A percentile compares a stretch with the other conserved stretches of the same genome.
Evolutionary conservation across 2,113 vertebrate genomes (phyloP).

Genomic region (Anolis sagrei): DNA sequence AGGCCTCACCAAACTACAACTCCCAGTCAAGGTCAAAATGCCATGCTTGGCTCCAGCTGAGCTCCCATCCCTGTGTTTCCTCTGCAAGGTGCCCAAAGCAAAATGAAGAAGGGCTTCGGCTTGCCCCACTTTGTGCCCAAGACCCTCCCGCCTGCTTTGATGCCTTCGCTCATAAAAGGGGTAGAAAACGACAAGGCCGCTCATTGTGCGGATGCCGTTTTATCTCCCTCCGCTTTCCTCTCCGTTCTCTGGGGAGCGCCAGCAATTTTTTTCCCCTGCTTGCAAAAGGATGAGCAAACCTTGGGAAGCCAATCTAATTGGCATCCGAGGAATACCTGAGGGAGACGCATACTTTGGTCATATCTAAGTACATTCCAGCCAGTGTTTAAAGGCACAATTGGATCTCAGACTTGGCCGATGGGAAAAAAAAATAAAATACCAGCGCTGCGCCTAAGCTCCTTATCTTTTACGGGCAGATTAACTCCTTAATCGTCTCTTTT

Average conservation of each 20-base stretch:
- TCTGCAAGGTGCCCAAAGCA: too few species aligned
- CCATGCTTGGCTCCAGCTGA: not conserved
- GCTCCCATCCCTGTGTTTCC: not conserved
- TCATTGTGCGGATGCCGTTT: not conserved
- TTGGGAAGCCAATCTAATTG: slow-evolving; percentile 76
- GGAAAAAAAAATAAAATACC: slow-evolving; percentile 53
- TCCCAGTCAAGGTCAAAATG: slow-evolving; percentile 4
- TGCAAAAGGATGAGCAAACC: slow-evolving; percentile 73
- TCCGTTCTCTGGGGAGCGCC: slow-evolving; percentile 52
- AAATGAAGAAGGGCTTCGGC: not conserved
- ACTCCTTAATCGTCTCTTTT: slow-evolving; percentile 65
- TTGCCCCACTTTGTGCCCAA: not conserved
- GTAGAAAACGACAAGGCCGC: not conserved
- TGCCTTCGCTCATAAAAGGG: slow-evolving; percentile 20
- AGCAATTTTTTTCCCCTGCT: slow-evolving; percentile 70
- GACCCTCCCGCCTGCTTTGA: not conserved
- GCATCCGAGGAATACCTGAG: slow-evolving; percentile 70
- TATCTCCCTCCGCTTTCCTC: not conserved
- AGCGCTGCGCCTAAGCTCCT: slow-evolving; percentile 68
- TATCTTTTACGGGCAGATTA: slow-evolving; percentile 60
- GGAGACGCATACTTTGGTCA: slow-evolving; percentile 57
- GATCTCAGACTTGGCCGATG: slow-evolving; percentile 64
- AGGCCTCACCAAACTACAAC: too few species aligned
- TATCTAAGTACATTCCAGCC: slow-evolving; percentile 67
- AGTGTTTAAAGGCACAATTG: slow-evolving; percentile 66